Evolutionary conservation across 1,140 invertebrate species (phyloP).

Genomic region (Condylostylus longicornis): DNA sequence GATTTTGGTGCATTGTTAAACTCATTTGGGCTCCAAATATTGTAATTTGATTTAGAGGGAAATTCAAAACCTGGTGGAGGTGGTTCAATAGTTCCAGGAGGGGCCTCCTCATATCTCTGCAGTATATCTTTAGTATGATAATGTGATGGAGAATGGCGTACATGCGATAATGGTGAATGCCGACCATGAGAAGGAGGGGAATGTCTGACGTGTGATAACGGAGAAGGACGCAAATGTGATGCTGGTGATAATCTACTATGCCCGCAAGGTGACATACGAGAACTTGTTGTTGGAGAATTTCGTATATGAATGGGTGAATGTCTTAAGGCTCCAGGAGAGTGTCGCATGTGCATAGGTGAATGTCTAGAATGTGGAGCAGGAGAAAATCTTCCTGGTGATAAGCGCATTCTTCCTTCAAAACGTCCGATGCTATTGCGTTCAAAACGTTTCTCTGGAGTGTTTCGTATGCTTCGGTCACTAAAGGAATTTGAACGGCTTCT

Average conservation of each 20-base stretch:
- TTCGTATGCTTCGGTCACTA: conserved; percentile 31
- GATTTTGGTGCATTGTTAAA: conserved; percentile 2
- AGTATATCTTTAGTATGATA: too few species aligned
- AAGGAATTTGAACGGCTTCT: conserved; percentile 33
- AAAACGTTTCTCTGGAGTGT: too few species aligned
- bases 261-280: neutral
- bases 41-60: conserved; percentile 3
- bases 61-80: conserved; percentile 37
- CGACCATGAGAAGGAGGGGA: neutral
- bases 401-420: neutral
- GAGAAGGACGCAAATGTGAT: conserved; percentile 1
- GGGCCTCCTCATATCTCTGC: conserved; percentile 28
- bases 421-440: too few species aligned
- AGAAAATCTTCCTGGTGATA: neutral
- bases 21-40: neutral
- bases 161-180: neutral
- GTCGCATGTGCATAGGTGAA: neutral
- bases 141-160: conserved; percentile 1
- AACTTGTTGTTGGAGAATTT: neutral
- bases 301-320: neutral
- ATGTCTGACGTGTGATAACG: neutral
- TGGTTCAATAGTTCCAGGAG: conserved; percentile 33
- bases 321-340: neutral
- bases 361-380: neutral
- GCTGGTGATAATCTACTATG: neutral